phyloP scores from a whole-genome alignment of 2,113 vertebrate species.

The Riparia riparia region DNA sequence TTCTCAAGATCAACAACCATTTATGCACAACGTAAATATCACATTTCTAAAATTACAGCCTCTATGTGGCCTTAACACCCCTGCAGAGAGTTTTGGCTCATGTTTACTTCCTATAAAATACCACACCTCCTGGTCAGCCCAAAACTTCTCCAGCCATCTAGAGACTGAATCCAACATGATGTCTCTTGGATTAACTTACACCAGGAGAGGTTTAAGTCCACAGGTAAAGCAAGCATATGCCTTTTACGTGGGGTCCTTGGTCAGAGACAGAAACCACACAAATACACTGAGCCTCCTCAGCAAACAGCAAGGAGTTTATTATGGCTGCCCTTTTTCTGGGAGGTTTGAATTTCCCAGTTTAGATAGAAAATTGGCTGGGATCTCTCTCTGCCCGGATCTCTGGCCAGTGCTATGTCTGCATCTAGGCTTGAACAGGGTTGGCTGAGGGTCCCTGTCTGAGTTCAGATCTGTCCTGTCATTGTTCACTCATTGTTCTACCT shows the following conservation, averaged over 20 bases:
- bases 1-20: neutral
- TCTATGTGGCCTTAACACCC: neutral
- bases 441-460: neutral
- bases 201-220: neutral
- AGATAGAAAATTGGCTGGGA: no score
- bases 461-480: neutral
- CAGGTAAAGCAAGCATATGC: neutral
- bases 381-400: neutral
- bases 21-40: neutral
- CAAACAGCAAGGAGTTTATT: neutral
- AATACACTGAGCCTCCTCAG: neutral
- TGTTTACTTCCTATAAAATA: neutral
- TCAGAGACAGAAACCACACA: neutral
- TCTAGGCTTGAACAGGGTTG: neutral
- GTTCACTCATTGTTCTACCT: neutral
- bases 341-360: neutral
- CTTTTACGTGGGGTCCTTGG: neutral
- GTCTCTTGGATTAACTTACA: neutral
- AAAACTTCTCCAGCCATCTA: neutral
- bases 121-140: neutral
- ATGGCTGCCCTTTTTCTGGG: neutral
- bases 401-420: neutral
- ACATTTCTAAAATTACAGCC: neutral
- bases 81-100: neutral
- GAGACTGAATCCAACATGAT: neutral